A percentile compares a stretch with the other conserved stretches of the same genome.
phyloP scores from a whole-genome alignment of 2,113 vertebrate species.

The Mirza zaza region DNA sequence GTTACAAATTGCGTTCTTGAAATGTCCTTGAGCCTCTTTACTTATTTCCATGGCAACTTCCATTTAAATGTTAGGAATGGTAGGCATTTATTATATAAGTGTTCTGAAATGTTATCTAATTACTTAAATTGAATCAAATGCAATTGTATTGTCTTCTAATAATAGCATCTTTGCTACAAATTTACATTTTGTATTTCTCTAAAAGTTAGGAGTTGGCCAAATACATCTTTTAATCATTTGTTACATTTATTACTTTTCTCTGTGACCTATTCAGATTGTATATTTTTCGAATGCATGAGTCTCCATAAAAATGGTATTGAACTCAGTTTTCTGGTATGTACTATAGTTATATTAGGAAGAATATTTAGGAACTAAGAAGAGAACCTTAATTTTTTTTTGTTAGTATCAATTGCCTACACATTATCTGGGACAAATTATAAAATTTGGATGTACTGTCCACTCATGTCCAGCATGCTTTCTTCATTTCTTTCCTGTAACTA shows the following conservation, averaged over 20 bases:
- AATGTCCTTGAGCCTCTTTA: not conserved
- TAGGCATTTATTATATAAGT: not conserved
- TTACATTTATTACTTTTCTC: not conserved
- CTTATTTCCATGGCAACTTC: constrained; percentile 14
- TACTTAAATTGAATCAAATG: not conserved
- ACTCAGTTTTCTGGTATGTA: not conserved
- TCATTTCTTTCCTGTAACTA: not conserved
- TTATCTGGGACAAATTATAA: not conserved
- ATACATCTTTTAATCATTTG: not conserved
- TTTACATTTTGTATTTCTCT: not conserved
- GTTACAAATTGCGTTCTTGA: not conserved
- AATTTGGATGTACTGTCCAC: not conserved
- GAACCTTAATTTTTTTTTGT: not conserved
- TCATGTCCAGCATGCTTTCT: not conserved
- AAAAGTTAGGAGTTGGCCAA: not conserved
- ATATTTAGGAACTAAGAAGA: not conserved
- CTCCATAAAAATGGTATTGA: not conserved
- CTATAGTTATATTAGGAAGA: not conserved
- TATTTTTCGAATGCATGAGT: not conserved
- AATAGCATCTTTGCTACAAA: not conserved
- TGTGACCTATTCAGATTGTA: not conserved
- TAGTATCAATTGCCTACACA: not conserved
- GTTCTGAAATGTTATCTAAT: not conserved
- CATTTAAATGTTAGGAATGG: not conserved
- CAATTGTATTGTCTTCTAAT: not conserved